Evolutionary conservation across 2,113 vertebrate species (phyloP).

Genomic region (Bufo gargarizans): DNA sequence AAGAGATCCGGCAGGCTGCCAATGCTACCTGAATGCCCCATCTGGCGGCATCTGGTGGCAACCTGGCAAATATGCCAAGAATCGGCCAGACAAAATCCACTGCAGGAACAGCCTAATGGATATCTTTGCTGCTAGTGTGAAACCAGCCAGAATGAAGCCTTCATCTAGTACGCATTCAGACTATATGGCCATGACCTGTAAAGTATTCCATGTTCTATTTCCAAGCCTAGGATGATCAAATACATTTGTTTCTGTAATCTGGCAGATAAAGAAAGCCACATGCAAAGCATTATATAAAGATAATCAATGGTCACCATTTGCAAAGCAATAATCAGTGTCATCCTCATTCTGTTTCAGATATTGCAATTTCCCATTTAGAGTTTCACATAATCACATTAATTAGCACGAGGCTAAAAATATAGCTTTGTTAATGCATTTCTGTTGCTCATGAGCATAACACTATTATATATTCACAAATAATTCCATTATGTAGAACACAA

Average conservation of each 20-base stretch:
- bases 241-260: background rate
- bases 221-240: background rate
- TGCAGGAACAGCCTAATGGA: too few species aligned
- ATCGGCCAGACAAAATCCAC: too few species aligned
- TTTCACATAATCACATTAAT: background rate
- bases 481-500: background rate
- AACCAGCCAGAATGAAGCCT: too few species aligned
- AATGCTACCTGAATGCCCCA: too few species aligned
- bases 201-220: background rate
- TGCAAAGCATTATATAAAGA: background rate
- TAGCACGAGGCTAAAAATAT: background rate
- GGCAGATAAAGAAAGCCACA: background rate
- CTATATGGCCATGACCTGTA: background rate
- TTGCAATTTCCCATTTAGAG: constrained; percentile 4
- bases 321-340: background rate
- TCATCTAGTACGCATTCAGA: background rate
- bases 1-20: too few species aligned
- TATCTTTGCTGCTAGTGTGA: too few species aligned
- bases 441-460: background rate
- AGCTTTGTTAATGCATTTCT: background rate
- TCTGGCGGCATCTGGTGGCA: too few species aligned
- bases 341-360: background rate
- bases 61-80: too few species aligned
- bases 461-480: background rate
- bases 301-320: background rate